Percentiles rank a stretch among this genome's conserved stretches.
Conservation (phyloP, 2,113 vertebrate genomes). For the Patagioenas fasciata region DNA sequence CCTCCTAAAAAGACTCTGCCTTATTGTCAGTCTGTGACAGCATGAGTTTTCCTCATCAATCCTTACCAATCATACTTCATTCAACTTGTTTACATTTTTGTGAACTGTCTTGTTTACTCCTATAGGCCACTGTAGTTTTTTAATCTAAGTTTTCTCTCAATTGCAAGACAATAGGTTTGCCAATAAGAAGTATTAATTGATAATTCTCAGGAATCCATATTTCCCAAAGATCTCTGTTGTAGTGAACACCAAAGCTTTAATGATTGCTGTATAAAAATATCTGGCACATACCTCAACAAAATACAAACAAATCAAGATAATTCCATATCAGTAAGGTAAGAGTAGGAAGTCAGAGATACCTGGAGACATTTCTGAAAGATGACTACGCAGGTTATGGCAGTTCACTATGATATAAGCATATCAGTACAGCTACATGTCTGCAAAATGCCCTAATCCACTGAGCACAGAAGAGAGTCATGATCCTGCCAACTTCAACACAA, state of each 20-base stretch:
- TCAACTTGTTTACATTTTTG: background rate
- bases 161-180: background rate
- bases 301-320: background rate
- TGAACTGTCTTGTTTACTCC: background rate
- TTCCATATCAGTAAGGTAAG: background rate
- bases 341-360: background rate
- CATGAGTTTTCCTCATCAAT: background rate
- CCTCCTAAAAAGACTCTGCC: background rate
- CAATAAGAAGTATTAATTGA: background rate
- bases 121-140: background rate
- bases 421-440: background rate
- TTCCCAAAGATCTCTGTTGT: background rate
- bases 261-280: background rate
- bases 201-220: background rate
- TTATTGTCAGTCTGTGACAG: background rate
- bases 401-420: background rate
- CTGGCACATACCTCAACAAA: background rate
- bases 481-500: conserved; percentile 9
- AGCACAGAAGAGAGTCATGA: background rate
- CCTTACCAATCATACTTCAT: background rate
- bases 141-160: background rate
- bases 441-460: background rate
- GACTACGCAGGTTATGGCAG: background rate
- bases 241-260: background rate
- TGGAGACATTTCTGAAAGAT: background rate